Evolutionary conservation across 1,140 invertebrate genomes (phyloP).

Genomic region (Marisa cornuarietis): DNA sequence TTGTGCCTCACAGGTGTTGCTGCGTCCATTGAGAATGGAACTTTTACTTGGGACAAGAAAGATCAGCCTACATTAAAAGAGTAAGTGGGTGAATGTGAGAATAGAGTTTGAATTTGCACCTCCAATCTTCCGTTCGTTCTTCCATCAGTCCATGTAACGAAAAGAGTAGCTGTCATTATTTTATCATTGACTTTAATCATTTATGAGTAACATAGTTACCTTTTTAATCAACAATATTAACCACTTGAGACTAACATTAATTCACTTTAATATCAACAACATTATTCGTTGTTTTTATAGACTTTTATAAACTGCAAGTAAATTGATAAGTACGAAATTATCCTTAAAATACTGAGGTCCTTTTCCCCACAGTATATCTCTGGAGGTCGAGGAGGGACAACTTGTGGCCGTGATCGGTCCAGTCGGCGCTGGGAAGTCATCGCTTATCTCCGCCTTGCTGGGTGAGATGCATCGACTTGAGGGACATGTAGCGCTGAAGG

Average conservation of each 20-base stretch:
- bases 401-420: conserved; percentile 72
- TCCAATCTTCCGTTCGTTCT: no score
- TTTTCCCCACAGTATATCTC: conserved; percentile 45
- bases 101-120: no score
- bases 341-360: neutral
- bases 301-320: no score
- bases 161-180: no score
- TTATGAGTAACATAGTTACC: no score
- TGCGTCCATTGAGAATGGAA: neutral
- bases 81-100: neutral
- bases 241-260: neutral
- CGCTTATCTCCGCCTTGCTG: conserved; percentile 70
- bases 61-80: neutral
- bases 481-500: conserved; percentile 20
- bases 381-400: conserved; percentile 46
- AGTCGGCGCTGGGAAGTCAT: conserved; percentile 73
- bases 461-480: conserved; percentile 64
- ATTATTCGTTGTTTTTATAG: no score
- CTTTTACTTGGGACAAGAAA: neutral
- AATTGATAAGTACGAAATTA: no score
- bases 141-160: neutral
- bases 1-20: neutral
- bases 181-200: neutral
- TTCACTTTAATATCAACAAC: no score
- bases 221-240: neutral